phyloP scores from a whole-genome alignment of 2,888 invertebrate genomes.

The Catocala fraxini region DNA sequence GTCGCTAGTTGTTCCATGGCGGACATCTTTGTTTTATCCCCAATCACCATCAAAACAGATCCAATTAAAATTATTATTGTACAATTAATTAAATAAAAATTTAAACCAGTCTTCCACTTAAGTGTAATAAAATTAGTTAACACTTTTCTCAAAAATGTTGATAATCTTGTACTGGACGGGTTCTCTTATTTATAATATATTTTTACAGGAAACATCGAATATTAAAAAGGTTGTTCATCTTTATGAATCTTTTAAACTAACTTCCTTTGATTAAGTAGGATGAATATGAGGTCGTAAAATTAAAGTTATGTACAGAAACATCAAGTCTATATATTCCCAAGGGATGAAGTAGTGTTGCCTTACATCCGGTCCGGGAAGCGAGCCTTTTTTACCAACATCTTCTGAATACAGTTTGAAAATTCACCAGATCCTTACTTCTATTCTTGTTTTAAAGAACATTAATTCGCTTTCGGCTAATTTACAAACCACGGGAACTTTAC shows the following conservation, averaged over 20 bases:
- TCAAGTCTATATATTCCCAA: not conserved
- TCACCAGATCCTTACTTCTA: too few species aligned
- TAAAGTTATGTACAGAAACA: not conserved
- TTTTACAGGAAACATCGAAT: conserved; percentile 38
- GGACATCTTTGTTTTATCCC: conserved; percentile 16
- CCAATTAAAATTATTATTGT: conserved; percentile 44
- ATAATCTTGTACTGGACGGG: conserved; percentile 3
- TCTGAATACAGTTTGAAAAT: too few species aligned
- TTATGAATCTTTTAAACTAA: conserved; percentile 34
- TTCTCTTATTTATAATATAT: conserved; percentile 5
- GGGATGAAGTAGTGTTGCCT: too few species aligned
- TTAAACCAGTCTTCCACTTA: conserved; percentile 18
- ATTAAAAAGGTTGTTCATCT: conserved; percentile 25
- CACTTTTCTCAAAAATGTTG: conserved; percentile 29
- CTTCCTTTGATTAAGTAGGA: conserved; percentile 23
- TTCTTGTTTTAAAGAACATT: too few species aligned
- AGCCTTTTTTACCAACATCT: too few species aligned
- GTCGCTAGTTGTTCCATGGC: not conserved
- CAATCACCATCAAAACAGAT: conserved; percentile 19
- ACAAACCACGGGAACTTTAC: too few species aligned
- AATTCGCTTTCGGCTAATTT: too few species aligned
- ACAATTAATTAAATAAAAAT: conserved; percentile 40
- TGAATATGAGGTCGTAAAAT: not conserved
- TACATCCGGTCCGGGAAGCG: too few species aligned
- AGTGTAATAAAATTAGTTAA: conserved; percentile 34